Percentiles rank a stretch among this genome's conserved stretches.
Evolutionary conservation across 2,113 vertebrate genomes (phyloP).

Genomic region (Nothobranchius kuhntae): DNA sequence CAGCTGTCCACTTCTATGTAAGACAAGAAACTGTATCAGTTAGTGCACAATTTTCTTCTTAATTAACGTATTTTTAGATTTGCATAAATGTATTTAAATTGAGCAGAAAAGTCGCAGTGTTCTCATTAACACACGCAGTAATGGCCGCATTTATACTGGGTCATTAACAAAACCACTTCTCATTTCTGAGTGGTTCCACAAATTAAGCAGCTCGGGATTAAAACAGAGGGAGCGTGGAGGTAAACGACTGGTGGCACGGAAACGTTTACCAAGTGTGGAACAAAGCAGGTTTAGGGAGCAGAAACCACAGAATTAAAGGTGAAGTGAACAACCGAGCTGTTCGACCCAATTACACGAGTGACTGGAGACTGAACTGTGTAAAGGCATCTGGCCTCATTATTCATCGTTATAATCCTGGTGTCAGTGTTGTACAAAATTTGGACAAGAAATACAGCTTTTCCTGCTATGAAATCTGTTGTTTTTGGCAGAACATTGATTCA

Average conservation of each 20-base stretch:
- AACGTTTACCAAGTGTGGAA: conserved; percentile 1
- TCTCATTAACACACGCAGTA: conserved; percentile 25
- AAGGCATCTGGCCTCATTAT: neutral
- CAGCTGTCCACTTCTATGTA: neutral
- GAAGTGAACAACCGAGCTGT: neutral
- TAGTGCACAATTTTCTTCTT: conserved; percentile 23
- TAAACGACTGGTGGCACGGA: neutral
- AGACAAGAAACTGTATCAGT: neutral
- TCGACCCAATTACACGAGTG: neutral
- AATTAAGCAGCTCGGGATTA: conserved; percentile 7
- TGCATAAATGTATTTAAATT: conserved; percentile 24
- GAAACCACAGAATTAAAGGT: neutral
- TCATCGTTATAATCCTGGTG: neutral
- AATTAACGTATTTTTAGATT: conserved; percentile 31
- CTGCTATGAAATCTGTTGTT: neutral
- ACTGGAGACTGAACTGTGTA: neutral
- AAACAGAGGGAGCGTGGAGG: neutral
- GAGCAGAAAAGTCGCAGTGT: neutral
- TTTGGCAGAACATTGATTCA: neutral
- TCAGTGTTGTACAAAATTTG: neutral
- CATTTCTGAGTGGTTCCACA: conserved; percentile 3
- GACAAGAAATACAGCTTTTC: neutral
- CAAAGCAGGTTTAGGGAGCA: neutral
- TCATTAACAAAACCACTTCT: neutral
- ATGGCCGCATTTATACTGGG: neutral